Percentiles rank a stretch among this genome's conserved stretches.
These are phyloP conservation scores for Pampus argenteus DNA, from an alignment of 2,797 vertebrate species.

Conservation along the genomic window DNA sequence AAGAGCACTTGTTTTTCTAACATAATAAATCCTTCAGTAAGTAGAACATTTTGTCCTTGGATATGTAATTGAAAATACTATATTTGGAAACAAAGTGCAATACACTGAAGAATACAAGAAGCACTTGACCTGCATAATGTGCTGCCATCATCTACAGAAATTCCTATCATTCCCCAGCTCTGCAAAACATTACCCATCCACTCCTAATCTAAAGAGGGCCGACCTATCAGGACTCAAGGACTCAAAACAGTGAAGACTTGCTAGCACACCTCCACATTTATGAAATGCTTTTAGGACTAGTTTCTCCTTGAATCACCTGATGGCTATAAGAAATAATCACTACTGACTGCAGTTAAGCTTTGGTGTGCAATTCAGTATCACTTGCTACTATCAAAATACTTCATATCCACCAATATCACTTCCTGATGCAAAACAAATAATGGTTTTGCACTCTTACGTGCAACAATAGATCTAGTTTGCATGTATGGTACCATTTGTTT, in stretches of 20 bases:
- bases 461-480: background rate
- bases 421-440: background rate
- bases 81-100: conserved; percentile 6
- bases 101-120: background rate
- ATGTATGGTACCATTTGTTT: conserved; percentile 3
- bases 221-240: background rate
- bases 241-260: conserved; percentile 1
- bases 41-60: background rate
- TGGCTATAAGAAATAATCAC: conserved; percentile 10
- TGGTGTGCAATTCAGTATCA: background rate
- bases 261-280: conserved; percentile 12
- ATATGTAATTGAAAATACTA: conserved; percentile 8
- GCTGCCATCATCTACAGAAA: background rate
- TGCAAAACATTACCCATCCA: conserved; percentile 3
- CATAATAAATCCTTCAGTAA: background rate
- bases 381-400: background rate
- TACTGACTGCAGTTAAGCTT: background rate
- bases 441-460: background rate
- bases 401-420: background rate
- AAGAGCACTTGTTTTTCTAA: background rate
- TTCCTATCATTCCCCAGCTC: conserved; percentile 11
- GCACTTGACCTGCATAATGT: conserved; percentile 16
- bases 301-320: conserved; percentile 7
- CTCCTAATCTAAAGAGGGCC: background rate
- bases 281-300: conserved; percentile 17